phyloP scores from a whole-genome alignment of 37 sponge, comb jelly and placozoan genomes.

The Beroe ovata region DNA sequence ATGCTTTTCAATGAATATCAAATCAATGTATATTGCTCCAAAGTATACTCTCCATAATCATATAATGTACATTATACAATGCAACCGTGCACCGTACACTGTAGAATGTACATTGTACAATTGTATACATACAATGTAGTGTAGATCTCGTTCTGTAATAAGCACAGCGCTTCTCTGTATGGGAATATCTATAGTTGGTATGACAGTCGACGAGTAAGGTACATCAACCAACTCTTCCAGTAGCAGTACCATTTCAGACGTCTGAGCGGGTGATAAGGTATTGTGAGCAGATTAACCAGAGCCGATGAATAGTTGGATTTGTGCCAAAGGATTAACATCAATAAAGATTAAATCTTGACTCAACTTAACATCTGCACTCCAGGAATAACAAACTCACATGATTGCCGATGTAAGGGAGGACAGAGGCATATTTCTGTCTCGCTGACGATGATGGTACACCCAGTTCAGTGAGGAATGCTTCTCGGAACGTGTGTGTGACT shows the following conservation, averaged over 20 bases:
- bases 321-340: background rate
- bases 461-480: slow-evolving; percentile 46
- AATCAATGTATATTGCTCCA: too few relatives aligned
- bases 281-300: background rate
- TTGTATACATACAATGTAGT: slow-evolving; percentile 18
- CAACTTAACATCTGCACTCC: background rate
- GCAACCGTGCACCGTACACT: too few relatives aligned
- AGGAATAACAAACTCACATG: slow-evolving; percentile 62
- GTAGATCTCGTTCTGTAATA: slow-evolving; percentile 33
- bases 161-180: slow-evolving; percentile 44
- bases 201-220: slow-evolving; percentile 33
- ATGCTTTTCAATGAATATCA: too few relatives aligned
- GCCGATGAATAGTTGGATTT: background rate
- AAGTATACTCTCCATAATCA: too few relatives aligned
- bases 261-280: background rate
- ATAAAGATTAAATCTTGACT: background rate
- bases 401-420: slow-evolving; percentile 46
- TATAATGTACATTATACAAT: too few relatives aligned
- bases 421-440: slow-evolving; percentile 32
- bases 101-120: too few relatives aligned
- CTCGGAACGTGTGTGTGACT: slow-evolving; percentile 44
- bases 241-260: slow-evolving; percentile 4
- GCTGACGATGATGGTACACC: slow-evolving; percentile 22
- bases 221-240: slow-evolving; percentile 65
- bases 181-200: slow-evolving; percentile 28